A percentile compares a stretch with the other conserved stretches of the same genome.
Conservation (phyloP, 30 jellyfish, hydroid and myxozoan species). For the Chrysaora quinquecirrha region DNA sequence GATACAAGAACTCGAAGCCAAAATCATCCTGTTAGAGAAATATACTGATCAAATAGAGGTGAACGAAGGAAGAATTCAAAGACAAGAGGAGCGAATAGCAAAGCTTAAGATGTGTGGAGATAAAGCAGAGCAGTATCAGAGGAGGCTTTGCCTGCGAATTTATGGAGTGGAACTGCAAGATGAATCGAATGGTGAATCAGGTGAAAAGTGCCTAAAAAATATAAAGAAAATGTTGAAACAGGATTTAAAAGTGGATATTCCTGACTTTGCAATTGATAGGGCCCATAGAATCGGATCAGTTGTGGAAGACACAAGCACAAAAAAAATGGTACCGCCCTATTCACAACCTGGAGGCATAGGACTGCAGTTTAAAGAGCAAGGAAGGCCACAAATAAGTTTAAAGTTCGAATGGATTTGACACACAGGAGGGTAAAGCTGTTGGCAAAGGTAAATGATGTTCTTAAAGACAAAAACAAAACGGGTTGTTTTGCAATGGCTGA, state of each 20-base stretch:
- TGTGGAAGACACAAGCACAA: background rate
- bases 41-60: too few species aligned
- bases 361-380: background rate
- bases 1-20: too few species aligned
- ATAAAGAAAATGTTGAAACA: background rate
- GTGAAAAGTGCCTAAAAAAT: background rate
- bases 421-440: conserved; percentile 11
- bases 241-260: background rate
- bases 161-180: too few species aligned
- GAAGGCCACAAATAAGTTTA: conserved; percentile 3
- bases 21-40: too few species aligned
- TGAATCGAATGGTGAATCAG: conserved; percentile 14
- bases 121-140: too few species aligned
- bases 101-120: too few species aligned
- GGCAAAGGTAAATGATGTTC: background rate
- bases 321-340: background rate
- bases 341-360: background rate
- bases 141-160: too few species aligned
- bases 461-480: background rate
- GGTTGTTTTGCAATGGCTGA: conserved; percentile 10
- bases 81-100: too few species aligned
- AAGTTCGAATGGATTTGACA: background rate
- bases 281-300: conserved; percentile 17
- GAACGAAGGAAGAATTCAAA: too few species aligned
- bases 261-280: conserved; percentile 8